A percentile compares a stretch with the other conserved stretches of the same genome.
phyloP scores from a whole-genome alignment of 2,888 invertebrate species.

The Schizotus pectinicornis region DNA sequence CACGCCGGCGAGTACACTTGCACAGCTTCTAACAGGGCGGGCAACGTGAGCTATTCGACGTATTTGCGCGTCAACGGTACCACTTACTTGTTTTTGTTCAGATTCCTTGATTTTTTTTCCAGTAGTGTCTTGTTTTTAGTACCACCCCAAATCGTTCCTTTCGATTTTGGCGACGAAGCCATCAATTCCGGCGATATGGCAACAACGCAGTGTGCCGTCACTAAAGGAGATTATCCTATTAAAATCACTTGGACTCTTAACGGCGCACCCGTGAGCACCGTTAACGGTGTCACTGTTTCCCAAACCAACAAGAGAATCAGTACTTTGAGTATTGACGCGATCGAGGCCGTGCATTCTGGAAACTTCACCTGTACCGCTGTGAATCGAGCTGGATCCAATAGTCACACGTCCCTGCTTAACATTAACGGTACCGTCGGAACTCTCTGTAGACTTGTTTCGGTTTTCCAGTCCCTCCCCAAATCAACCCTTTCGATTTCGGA shows the following conservation, averaged over 20 bases:
- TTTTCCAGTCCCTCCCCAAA: slow-evolving; percentile 70
- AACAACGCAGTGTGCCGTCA: slow-evolving; percentile 67
- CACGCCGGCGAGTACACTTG: slow-evolving; percentile 65
- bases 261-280: slow-evolving; percentile 47
- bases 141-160: slow-evolving; percentile 56
- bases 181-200: slow-evolving; percentile 69
- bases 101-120: too few relatives aligned
- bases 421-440: slow-evolving; percentile 66
- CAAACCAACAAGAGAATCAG: slow-evolving; percentile 60
- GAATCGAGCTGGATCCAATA: slow-evolving; percentile 55
- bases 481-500: slow-evolving; percentile 72
- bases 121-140: slow-evolving; percentile 27
- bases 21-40: slow-evolving; percentile 68
- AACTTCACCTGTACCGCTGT: slow-evolving; percentile 61
- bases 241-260: slow-evolving; percentile 51
- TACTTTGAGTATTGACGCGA: slow-evolving; percentile 61
- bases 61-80: slow-evolving; percentile 76
- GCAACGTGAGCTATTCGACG: slow-evolving; percentile 68
- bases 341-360: slow-evolving; percentile 60
- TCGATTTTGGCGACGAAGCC: slow-evolving; percentile 58
- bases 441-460: too few relatives aligned
- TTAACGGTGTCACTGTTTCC: slow-evolving; percentile 52
- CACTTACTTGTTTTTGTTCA: slow-evolving; percentile 5
- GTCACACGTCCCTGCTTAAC: slow-evolving; percentile 67
- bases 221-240: slow-evolving; percentile 71